phyloP scores from a whole-genome alignment of 2,797 vertebrate species.

The Taeniopygia guttata region DNA sequence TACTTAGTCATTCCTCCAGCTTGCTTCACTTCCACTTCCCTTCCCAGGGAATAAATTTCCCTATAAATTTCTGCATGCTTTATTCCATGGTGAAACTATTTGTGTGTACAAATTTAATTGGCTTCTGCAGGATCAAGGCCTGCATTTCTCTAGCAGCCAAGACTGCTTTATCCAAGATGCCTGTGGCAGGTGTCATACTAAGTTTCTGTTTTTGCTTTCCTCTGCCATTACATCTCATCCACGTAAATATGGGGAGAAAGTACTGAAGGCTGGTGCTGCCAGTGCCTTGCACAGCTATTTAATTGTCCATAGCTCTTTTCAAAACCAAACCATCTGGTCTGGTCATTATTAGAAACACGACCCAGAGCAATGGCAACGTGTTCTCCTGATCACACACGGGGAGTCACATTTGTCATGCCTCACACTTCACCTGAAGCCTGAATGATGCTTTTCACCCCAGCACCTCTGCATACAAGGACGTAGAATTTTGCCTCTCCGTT shows the following conservation, averaged over 20 bases:
- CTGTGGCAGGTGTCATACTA: neutral
- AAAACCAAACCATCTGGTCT: conserved; percentile 8
- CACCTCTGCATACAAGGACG: neutral
- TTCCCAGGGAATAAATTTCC: neutral
- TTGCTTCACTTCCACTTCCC: conserved; percentile 4
- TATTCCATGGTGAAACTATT: neutral
- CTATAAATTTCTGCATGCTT: neutral
- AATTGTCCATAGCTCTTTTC: neutral
- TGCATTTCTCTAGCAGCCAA: neutral
- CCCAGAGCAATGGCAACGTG: neutral
- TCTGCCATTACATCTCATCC: neutral
- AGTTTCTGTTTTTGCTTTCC: conserved; percentile 3
- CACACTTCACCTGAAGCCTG: neutral
- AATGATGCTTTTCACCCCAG: neutral
- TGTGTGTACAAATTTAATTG: neutral
- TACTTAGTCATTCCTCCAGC: neutral
- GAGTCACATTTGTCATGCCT: neutral
- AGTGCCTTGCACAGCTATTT: neutral
- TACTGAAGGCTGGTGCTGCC: neutral
- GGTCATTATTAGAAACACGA: neutral
- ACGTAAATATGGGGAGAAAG: neutral
- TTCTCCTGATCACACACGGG: neutral
- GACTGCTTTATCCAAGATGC: neutral
- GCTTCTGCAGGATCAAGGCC: neutral
- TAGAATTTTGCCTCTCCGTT: neutral